A percentile compares a stretch with the other conserved stretches of the same genome.
These are phyloP conservation scores for Xylocopa sonorina DNA, from an alignment of 1,140 invertebrate genomes.

Conservation along the genomic window DNA sequence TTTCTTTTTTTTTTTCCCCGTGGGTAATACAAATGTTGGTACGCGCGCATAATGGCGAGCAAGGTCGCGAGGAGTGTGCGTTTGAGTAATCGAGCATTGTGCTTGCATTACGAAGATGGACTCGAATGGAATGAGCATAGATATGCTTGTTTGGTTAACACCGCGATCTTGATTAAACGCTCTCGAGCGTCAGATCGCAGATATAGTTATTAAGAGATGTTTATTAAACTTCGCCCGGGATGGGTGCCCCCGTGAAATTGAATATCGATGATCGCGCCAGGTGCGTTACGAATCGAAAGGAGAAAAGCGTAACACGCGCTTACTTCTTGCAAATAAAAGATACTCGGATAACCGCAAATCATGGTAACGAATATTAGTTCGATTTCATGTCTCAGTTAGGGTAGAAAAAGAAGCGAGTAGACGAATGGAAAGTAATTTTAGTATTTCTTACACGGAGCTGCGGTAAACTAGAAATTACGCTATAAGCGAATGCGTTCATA, in stretches of 20 bases:
- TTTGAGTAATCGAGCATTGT: constrained; percentile 46
- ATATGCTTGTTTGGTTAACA: constrained; percentile 41
- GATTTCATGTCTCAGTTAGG: background rate
- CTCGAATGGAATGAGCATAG: constrained; percentile 31
- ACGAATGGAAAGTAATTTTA: background rate
- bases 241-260: background rate
- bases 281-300: background rate
- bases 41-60: constrained; percentile 31
- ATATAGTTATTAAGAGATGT: constrained; percentile 38
- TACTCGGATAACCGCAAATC: background rate
- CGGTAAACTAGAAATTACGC: background rate
- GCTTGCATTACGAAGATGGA: constrained; percentile 38
- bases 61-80: constrained; percentile 40
- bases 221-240: constrained; percentile 10
- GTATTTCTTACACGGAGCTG: background rate
- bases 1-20: too few species aligned
- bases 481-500: background rate
- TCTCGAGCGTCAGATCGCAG: background rate
- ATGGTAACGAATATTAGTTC: background rate
- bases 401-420: background rate
- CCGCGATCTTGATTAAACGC: constrained; percentile 36
- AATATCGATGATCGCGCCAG: background rate
- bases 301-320: background rate
- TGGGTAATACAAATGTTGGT: constrained; percentile 46
- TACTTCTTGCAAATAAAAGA: background rate